These are phyloP conservation scores for Anguilla anguilla DNA, from an alignment of 2,797 vertebrate genomes.

Conservation along the genomic window DNA sequence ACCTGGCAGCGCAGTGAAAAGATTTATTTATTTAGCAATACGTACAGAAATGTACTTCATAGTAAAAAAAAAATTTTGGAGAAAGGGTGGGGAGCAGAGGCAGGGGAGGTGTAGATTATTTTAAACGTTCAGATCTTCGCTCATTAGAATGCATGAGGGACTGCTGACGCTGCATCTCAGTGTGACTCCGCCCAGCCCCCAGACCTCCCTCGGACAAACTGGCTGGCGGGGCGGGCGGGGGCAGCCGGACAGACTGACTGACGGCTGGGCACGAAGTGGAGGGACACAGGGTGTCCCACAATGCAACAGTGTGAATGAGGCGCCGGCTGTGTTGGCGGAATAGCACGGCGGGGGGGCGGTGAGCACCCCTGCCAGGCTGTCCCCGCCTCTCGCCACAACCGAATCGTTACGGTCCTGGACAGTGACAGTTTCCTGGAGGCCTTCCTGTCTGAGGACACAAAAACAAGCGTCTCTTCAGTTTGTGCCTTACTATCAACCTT, in stretches of 20 bases:
- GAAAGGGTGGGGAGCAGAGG: background rate
- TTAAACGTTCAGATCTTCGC: background rate
- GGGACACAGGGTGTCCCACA: background rate
- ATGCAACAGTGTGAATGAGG: background rate
- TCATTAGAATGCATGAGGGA: background rate
- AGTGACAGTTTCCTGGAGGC: constrained; percentile 12
- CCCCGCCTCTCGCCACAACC: background rate
- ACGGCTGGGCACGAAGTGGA: background rate
- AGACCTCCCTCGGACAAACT: background rate
- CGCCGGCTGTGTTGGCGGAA: background rate
- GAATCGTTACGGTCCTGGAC: background rate
- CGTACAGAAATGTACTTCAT: background rate
- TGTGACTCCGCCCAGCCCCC: background rate
- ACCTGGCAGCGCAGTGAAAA: background rate
- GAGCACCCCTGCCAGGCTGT: background rate
- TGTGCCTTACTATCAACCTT: background rate
- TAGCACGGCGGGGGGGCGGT: background rate
- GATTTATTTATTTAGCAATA: background rate
- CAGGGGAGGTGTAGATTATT: background rate
- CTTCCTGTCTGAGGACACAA: background rate
- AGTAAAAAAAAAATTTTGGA: background rate
- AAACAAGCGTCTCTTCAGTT: background rate
- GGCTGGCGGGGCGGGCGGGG: background rate
- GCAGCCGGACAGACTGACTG: background rate
- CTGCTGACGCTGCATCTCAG: background rate